Conservation (phyloP, 2,113 vertebrate genomes). For the Ceyx cyanopectus region DNA sequence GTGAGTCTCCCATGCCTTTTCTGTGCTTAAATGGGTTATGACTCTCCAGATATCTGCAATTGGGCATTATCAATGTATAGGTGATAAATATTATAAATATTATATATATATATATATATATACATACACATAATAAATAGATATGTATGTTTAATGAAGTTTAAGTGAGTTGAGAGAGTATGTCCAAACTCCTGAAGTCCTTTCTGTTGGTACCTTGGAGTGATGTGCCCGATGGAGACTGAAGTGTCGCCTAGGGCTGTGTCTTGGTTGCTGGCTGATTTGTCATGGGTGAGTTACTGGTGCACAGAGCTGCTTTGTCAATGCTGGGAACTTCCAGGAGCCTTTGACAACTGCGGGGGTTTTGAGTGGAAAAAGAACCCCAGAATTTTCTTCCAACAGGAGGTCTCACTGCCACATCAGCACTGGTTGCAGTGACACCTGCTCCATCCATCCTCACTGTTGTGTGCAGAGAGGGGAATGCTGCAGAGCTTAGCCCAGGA, state of each 20-base stretch:
- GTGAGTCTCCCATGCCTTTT: neutral
- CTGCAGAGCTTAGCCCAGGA: neutral
- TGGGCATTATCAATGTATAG: neutral
- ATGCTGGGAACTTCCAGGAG: neutral
- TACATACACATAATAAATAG: neutral
- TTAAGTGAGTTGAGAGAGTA: neutral
- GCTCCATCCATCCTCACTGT: rapidly evolving
- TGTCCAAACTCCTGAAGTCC: neutral
- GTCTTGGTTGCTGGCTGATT: neutral
- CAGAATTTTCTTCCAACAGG: neutral
- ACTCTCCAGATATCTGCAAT: neutral
- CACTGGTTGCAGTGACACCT: rapidly evolving
- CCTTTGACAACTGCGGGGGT: neutral
- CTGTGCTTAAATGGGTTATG: neutral
- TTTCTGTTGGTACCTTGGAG: neutral
- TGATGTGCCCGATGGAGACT: neutral
- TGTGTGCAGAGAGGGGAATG: rapidly evolving
- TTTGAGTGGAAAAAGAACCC: neutral
- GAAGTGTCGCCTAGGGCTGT: rapidly evolving
- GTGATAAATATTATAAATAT: neutral
- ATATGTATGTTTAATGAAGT: neutral
- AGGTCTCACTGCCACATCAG: neutral
- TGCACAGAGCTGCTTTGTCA: neutral
- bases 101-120: neutral
- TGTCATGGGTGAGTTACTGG: neutral